A percentile compares a stretch with the other conserved stretches of the same genome.
Conservation (phyloP, 2,797 vertebrate genomes). For the Gymnopithys bicolor region DNA sequence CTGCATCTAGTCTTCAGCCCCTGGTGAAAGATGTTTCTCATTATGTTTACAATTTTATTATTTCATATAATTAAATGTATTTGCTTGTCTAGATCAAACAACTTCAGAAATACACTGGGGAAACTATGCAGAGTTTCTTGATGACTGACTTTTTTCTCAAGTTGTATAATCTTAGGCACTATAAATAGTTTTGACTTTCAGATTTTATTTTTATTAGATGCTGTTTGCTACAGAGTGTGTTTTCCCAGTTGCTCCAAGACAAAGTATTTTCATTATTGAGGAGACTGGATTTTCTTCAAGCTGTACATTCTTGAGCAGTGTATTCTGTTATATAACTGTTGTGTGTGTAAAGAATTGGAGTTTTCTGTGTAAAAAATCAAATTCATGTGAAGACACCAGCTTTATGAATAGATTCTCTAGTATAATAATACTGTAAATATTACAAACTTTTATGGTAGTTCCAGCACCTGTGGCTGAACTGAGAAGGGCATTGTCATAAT, state of each 20-base stretch:
- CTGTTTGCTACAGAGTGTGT: not conserved
- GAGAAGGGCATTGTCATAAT: not conserved
- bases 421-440: not conserved
- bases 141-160: not conserved
- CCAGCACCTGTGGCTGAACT: not conserved
- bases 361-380: not conserved
- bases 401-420: not conserved
- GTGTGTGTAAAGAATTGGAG: not conserved
- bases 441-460: not conserved
- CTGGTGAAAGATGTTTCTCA: not conserved
- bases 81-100: not conserved
- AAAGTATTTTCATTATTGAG: not conserved
- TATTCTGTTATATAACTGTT: not conserved
- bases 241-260: not conserved
- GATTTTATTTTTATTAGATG: not conserved
- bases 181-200: not conserved
- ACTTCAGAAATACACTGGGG: not conserved
- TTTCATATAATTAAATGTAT: not conserved
- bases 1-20: not conserved
- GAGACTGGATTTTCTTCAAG: not conserved
- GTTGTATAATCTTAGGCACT: not conserved
- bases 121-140: not conserved
- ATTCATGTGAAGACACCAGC: not conserved
- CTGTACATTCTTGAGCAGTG: not conserved
- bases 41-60: not conserved